Evolutionary conservation across 2,113 vertebrate species (phyloP).

Genomic region (Narcine bancroftii): DNA sequence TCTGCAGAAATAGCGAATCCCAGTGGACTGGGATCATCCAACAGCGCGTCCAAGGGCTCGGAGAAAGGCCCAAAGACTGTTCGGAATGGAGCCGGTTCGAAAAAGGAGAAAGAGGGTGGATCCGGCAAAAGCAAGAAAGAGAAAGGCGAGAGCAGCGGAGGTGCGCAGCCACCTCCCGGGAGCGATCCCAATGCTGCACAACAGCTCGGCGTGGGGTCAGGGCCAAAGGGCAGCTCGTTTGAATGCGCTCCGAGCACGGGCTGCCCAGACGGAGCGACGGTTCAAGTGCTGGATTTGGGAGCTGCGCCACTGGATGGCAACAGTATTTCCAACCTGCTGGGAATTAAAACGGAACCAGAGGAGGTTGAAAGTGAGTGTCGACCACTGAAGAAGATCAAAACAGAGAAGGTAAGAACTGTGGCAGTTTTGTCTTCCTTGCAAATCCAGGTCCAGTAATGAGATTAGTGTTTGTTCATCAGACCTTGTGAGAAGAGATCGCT

Average conservation of each 20-base stretch:
- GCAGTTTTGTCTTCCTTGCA: not conserved
- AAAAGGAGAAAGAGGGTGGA: slow-evolving; percentile 88
- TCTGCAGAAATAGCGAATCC: slow-evolving; percentile 70
- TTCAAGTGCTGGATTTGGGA: slow-evolving; percentile 68
- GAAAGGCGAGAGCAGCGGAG: slow-evolving; percentile 73
- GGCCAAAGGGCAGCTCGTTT: slow-evolving; percentile 72
- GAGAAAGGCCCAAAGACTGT: slow-evolving; percentile 84
- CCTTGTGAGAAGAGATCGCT: not conserved
- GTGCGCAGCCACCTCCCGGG: slow-evolving; percentile 63
- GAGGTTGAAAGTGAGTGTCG: slow-evolving; percentile 87
- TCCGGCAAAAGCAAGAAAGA: slow-evolving; percentile 92
- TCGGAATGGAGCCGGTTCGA: slow-evolving; percentile 73
- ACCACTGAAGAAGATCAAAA: slow-evolving; percentile 88
- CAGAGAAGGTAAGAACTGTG: slow-evolving; percentile 81
- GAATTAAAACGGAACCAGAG: slow-evolving; percentile 84
- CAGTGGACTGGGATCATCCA: slow-evolving; percentile 54
- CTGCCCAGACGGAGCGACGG: slow-evolving; percentile 63
- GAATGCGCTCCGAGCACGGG: slow-evolving; percentile 70
- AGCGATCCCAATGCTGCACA: slow-evolving; percentile 13
- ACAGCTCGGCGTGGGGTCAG: slow-evolving; percentile 56
- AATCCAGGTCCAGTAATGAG: not conserved
- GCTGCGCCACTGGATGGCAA: slow-evolving; percentile 89
- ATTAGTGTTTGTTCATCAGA: not conserved
- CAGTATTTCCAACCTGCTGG: slow-evolving; percentile 79
- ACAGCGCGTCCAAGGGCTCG: slow-evolving; percentile 66